Percentiles rank a stretch among this genome's conserved stretches.
These are phyloP conservation scores for Phylloscopus collybita DNA, from an alignment of 2,797 vertebrate species.

Conservation along the genomic window DNA sequence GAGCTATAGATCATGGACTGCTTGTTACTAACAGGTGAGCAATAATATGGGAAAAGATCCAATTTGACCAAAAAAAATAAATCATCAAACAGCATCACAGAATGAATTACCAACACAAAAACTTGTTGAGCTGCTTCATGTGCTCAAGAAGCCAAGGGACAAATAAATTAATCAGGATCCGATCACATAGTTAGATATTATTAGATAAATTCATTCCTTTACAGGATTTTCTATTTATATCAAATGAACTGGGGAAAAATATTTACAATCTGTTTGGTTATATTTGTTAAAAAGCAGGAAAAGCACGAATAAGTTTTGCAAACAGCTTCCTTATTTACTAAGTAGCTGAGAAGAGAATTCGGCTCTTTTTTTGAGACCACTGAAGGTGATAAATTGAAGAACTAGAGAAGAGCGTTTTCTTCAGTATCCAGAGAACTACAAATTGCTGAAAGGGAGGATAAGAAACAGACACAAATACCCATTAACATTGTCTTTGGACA, in stretches of 20 bases:
- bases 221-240: not conserved
- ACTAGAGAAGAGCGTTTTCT: not conserved
- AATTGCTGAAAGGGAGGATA: not conserved
- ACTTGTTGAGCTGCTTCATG: not conserved
- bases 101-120: not conserved
- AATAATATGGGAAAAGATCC: not conserved
- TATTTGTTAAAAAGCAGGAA: not conserved
- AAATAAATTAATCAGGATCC: not conserved
- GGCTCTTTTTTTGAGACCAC: not conserved
- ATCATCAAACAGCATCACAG: not conserved
- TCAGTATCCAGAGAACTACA: not conserved
- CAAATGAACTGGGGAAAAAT: not conserved
- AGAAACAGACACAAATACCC: not conserved
- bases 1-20: not conserved
- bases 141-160: not conserved
- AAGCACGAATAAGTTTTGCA: not conserved
- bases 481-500: not conserved
- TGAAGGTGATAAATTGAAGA: not conserved
- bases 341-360: not conserved
- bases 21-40: not conserved
- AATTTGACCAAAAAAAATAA: not conserved
- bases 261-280: not conserved
- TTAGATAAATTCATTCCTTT: not conserved
- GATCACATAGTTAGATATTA: not conserved
- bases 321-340: not conserved